Conservation (phyloP, 2,888 invertebrate species). For the Orchesella flavescens region DNA sequence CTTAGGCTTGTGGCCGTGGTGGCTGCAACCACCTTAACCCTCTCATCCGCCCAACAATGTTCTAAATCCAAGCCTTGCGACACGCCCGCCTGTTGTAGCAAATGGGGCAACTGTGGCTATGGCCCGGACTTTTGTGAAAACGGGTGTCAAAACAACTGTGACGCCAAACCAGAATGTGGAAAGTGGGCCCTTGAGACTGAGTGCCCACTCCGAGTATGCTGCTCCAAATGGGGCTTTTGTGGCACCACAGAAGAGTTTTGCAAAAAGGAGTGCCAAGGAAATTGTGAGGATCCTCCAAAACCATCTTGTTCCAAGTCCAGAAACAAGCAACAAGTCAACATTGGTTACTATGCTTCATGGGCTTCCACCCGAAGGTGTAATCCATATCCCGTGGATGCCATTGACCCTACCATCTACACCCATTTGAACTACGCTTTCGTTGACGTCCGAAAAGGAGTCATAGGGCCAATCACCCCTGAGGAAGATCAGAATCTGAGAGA, state of each 20-base stretch:
- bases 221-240: conserved; percentile 55
- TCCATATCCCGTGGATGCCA: conserved; percentile 45
- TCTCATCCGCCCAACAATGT: conserved; percentile 33
- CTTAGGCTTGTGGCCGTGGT: not conserved
- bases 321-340: conserved; percentile 14
- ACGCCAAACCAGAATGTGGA: conserved; percentile 56
- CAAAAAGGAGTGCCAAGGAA: conserved; percentile 49
- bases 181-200: conserved; percentile 27
- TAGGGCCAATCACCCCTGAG: not conserved
- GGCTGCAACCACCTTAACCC: not conserved
- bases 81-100: conserved; percentile 44
- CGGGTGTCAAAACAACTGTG: conserved; percentile 54
- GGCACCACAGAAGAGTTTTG: conserved; percentile 59
- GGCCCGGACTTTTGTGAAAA: conserved; percentile 56
- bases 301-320: conserved; percentile 20
- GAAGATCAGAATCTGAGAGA: conserved; percentile 32
- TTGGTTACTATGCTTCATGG: conserved; percentile 60
- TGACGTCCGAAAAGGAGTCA: conserved; percentile 39
- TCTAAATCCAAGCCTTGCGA: conserved; percentile 45
- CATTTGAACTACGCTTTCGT: conserved; percentile 60
- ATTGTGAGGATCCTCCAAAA: conserved; percentile 50
- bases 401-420: conserved; percentile 46
- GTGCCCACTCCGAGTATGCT: conserved; percentile 56
- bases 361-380: conserved; percentile 42
- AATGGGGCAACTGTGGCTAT: conserved; percentile 59